Evolutionary conservation across 2,888 invertebrate species (phyloP).

Genomic region (Syrphus vitripennis): DNA sequence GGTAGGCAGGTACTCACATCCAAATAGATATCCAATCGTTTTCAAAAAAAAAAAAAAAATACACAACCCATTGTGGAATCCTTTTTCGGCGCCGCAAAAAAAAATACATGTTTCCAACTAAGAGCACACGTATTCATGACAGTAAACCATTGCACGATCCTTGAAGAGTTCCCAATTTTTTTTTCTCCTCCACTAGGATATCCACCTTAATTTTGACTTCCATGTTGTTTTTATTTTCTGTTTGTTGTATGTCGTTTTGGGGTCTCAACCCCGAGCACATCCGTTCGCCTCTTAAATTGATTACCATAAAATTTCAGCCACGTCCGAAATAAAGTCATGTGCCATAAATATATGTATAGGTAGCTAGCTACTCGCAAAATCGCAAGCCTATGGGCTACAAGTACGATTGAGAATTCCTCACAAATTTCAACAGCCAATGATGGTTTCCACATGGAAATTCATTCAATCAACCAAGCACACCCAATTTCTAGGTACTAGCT

Average conservation of each 20-base stretch:
- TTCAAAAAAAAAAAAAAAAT: neutral
- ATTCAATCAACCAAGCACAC: slow-evolving; percentile 57
- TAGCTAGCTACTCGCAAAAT: neutral
- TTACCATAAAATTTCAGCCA: slow-evolving; percentile 70
- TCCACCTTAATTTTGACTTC: slow-evolving; percentile 28
- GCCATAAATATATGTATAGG: slow-evolving; percentile 6
- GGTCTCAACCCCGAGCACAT: slow-evolving; percentile 25
- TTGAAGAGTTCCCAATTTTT: slow-evolving; percentile 32
- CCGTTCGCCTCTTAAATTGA: slow-evolving; percentile 59
- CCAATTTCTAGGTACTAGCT: neutral
- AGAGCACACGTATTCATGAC: slow-evolving; percentile 45
- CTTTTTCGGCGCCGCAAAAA: slow-evolving; percentile 8
- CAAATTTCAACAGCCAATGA: neutral
- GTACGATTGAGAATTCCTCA: neutral
- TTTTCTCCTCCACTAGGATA: slow-evolving; percentile 23
- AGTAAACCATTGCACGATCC: slow-evolving; percentile 29
- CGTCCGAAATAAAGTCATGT: slow-evolving; percentile 70
- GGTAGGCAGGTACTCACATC: neutral
- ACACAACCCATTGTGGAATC: slow-evolving; percentile 26
- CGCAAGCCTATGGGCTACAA: slow-evolving; percentile 16
- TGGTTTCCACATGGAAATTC: slow-evolving; percentile 53
- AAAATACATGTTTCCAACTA: slow-evolving; percentile 37
- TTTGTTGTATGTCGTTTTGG: neutral
- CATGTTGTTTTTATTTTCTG: neutral
- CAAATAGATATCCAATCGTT: slow-evolving; percentile 55